Evolutionary conservation across 2,797 vertebrate species (phyloP).

Genomic region (Monodelphis domestica): DNA sequence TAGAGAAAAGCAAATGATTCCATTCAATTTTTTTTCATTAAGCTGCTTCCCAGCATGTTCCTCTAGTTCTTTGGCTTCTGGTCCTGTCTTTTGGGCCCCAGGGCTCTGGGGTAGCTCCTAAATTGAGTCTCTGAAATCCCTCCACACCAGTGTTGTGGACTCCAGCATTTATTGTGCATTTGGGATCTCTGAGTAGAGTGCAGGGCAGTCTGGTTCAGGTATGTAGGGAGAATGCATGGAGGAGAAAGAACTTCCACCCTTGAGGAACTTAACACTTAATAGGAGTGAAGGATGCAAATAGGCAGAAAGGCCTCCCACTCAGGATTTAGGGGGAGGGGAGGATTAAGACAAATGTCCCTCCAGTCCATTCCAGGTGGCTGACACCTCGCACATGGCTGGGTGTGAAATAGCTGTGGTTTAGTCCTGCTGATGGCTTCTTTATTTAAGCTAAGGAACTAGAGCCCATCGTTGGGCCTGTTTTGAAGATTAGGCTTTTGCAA

Average conservation of each 20-base stretch:
- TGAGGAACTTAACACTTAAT: neutral
- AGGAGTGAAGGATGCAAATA: neutral
- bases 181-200: neutral
- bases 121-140: neutral
- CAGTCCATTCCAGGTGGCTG: neutral
- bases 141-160: neutral
- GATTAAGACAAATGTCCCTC: neutral
- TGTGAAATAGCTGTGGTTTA: neutral
- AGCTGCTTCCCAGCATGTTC: neutral
- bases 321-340: neutral
- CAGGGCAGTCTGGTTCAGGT: neutral
- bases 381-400: neutral
- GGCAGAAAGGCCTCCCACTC: neutral
- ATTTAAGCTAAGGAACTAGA: neutral
- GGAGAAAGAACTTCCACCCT: neutral
- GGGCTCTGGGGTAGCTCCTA: neutral
- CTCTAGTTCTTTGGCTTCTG: neutral
- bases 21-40: neutral
- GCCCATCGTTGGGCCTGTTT: neutral
- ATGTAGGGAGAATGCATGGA: neutral
- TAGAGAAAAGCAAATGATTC: neutral
- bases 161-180: neutral
- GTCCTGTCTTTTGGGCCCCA: neutral
- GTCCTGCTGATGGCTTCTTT: neutral
- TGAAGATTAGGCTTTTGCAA: neutral